Evolutionary conservation across 2,888 invertebrate genomes (phyloP), one percentile per base, ranked within the genome.

Genomic region (Lapara coniferarum): DNA sequence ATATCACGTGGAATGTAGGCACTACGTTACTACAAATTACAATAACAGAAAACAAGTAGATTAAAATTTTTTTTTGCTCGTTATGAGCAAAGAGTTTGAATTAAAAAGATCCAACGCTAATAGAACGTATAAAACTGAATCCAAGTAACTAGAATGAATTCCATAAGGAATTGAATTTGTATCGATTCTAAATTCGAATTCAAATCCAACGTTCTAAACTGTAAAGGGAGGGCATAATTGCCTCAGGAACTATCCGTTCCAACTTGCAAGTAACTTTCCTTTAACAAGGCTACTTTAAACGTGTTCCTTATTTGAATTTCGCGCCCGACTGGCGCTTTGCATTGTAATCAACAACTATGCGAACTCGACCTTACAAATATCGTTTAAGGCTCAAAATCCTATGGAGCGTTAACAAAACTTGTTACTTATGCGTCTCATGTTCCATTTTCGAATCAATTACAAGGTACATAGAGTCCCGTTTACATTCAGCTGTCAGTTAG

Each of bases 271-370:
- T 71, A 80, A 78, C 82, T 82, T 77, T 73, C 70, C 83, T 81
- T 81, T 85, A 85, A 85, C 80, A 78, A 78, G 78, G 69, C 75
- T 76, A 77, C 75, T 81, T 81, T 81, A 83, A 83, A 77, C 73
- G 66, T 75, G 77, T 82, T 81, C 82, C 85, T 79, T 86, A 86
- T 89, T 88, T 86, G 83, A 88, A 88, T 88, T 85, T 86, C 81
- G 78, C 84, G 83, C 83, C 80, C 79, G 79, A 76, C 70, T 79
- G 77, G 76, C 78, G 78, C 75, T 69, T 46, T 75, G 70, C 74
- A 73, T 46, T 66, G 67, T 78, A 79, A 80, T 79, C 72, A 78
- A 73, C 74, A 66, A 52, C 68, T 66, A 74, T 52, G 53, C 53
- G 83, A 81, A 77, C 72, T 71, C 72, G 72, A 81, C 81, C 80